Conservation (phyloP, 92 coral and sea anemone genomes). For the Epizoanthus illoricatus region DNA sequence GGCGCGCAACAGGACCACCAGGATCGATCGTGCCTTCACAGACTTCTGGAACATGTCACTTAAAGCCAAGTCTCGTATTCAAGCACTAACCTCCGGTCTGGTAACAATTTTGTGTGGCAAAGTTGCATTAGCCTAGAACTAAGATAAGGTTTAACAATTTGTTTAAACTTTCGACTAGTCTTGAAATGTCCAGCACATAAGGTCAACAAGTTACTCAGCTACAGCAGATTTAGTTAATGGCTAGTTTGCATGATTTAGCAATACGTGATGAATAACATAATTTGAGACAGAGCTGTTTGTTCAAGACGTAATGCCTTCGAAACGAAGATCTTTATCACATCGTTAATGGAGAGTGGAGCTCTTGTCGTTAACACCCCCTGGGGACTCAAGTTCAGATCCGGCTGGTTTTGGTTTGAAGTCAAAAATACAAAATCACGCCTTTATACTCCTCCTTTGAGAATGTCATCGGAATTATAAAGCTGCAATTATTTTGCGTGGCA, state of each 20-base stretch:
- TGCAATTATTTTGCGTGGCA: too few relatives aligned
- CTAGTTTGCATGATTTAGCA: slow-evolving; percentile 33
- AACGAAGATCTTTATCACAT: slow-evolving; percentile 62
- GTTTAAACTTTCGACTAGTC: slow-evolving; percentile 36
- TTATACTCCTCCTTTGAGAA: too few relatives aligned
- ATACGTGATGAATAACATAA: slow-evolving; percentile 50
- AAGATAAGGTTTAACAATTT: slow-evolving; percentile 38
- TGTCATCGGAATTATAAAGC: too few relatives aligned
- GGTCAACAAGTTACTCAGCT: slow-evolving; percentile 54
- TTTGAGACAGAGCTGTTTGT: slow-evolving; percentile 47
- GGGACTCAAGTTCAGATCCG: neutral
- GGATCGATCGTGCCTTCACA: slow-evolving; percentile 14
- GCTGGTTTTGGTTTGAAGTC: too few relatives aligned
- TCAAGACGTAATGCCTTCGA: slow-evolving; percentile 55
- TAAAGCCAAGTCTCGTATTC: slow-evolving; percentile 14
- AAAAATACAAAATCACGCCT: too few relatives aligned
- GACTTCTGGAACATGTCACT: slow-evolving; percentile 29
- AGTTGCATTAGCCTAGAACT: slow-evolving; percentile 9
- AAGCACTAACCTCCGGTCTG: slow-evolving; percentile 9
- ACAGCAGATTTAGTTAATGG: slow-evolving; percentile 36
- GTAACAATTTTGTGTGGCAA: neutral
- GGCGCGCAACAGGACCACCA: slow-evolving; percentile 36
- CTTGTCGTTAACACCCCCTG: slow-evolving; percentile 10
- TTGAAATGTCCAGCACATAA: slow-evolving; percentile 22
- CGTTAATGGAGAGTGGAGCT: slow-evolving; percentile 48